These are phyloP conservation scores for Rhyacophila brunnea DNA, from an alignment of 1,140 invertebrate species.

Conservation along the genomic window DNA sequence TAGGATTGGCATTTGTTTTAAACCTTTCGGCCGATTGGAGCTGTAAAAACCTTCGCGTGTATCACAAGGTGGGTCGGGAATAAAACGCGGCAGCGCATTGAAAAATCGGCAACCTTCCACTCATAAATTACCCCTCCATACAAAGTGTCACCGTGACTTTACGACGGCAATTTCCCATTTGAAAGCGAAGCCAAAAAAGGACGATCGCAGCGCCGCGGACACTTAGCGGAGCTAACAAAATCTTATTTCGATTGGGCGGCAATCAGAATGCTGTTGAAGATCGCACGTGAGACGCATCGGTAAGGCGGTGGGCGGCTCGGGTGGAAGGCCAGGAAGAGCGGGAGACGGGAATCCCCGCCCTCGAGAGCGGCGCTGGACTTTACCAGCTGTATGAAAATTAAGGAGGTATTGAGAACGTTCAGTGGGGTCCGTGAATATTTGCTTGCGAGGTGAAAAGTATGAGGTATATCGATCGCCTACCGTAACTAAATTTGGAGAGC, in stretches of 20 bases:
- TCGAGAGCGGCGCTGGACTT: slow-evolving; percentile 3
- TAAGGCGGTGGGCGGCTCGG: slow-evolving; percentile 31
- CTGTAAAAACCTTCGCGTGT: no score
- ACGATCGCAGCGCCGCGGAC: slow-evolving; percentile 27
- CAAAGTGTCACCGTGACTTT: slow-evolving; percentile 31
- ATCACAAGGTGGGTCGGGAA: slow-evolving; percentile 4
- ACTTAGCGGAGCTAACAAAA: slow-evolving; percentile 51
- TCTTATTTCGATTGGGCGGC: slow-evolving; percentile 57
- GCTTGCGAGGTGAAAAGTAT: no score
- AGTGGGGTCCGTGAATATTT: slow-evolving; percentile 11
- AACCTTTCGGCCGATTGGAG: no score
- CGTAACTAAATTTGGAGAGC: no score
- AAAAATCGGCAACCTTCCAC: slow-evolving; percentile 25
- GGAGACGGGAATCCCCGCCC: neutral
- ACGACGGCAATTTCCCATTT: slow-evolving; percentile 30
- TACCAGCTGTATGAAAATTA: slow-evolving; percentile 14
- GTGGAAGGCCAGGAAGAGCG: slow-evolving; percentile 5
- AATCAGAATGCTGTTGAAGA: slow-evolving; percentile 56
- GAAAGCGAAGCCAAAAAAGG: slow-evolving; percentile 31
- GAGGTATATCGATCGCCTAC: no score
- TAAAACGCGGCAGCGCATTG: slow-evolving; percentile 19
- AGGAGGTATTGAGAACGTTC: slow-evolving; percentile 26
- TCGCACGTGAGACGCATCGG: slow-evolving; percentile 52
- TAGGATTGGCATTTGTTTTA: no score
- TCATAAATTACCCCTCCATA: slow-evolving; percentile 32